A percentile compares a stretch with the other conserved stretches of the same genome.
Conservation (phyloP, 1,140 invertebrate genomes). For the Aphelenchoides avenae region DNA sequence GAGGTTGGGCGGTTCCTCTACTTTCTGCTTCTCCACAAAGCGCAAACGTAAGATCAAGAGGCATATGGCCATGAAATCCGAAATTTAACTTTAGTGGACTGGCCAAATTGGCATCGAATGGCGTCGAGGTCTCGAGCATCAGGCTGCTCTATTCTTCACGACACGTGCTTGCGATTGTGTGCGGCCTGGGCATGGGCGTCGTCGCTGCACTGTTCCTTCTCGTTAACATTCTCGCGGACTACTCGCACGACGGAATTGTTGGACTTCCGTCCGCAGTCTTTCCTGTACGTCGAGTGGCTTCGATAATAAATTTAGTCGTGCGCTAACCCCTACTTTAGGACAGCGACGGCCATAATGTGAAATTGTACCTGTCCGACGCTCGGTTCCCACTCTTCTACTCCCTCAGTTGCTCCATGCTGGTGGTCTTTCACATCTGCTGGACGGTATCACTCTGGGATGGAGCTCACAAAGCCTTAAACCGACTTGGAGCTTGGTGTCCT, state of each 20-base stretch:
- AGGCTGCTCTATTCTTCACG: slow-evolving; percentile 40
- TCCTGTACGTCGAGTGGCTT: slow-evolving; percentile 1
- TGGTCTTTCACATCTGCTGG: slow-evolving; percentile 37
- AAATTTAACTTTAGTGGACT: slow-evolving; percentile 22
- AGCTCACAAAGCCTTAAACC: slow-evolving; percentile 34
- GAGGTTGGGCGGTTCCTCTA: slow-evolving; percentile 31
- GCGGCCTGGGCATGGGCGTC: slow-evolving; percentile 42
- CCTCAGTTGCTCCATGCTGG: slow-evolving; percentile 28
- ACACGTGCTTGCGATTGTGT: slow-evolving; percentile 43
- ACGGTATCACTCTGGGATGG: slow-evolving; percentile 41
- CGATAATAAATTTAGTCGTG: not conserved
- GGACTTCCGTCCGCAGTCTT: slow-evolving; percentile 33
- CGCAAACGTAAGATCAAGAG: slow-evolving; percentile 22
- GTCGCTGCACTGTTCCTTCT: slow-evolving; percentile 43
- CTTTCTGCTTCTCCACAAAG: slow-evolving; percentile 37
- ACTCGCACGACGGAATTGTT: slow-evolving; percentile 39
- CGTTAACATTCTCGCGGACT: slow-evolving; percentile 40
- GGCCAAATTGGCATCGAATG: slow-evolving; percentile 34
- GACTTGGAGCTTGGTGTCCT: too few relatives aligned
- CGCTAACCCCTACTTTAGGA: slow-evolving; percentile 9
- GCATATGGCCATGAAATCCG: slow-evolving; percentile 1
- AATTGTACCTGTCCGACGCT: slow-evolving; percentile 20
- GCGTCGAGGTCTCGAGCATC: slow-evolving; percentile 32
- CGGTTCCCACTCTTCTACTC: slow-evolving; percentile 37
- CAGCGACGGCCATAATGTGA: not conserved